These are phyloP conservation scores for Conops quadrifasciatus DNA, from an alignment of 2,888 invertebrate species.

Conservation along the genomic window DNA sequence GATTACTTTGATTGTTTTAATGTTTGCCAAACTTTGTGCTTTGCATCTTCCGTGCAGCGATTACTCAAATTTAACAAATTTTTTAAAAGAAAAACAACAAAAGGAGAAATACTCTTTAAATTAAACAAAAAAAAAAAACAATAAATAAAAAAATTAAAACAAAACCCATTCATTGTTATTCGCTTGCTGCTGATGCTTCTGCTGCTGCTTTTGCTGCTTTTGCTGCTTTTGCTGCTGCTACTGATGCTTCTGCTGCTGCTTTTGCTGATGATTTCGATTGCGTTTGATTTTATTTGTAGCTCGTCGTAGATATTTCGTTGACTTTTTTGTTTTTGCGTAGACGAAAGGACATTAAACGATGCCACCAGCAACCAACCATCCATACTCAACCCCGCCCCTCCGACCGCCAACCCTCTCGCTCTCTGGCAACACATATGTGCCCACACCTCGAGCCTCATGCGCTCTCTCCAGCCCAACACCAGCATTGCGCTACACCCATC, in stretches of 20 bases:
- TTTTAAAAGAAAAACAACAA: neutral
- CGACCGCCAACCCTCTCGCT: too few species aligned
- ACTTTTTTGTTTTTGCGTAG: constrained; percentile 36
- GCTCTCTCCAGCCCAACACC: neutral
- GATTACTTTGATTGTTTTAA: too few species aligned
- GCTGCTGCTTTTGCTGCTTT: constrained; percentile 7
- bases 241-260: too few species aligned
- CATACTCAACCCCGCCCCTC: neutral
- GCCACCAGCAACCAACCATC: neutral
- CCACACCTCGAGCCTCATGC: neutral
- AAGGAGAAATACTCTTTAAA: too few species aligned
- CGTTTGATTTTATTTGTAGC: constrained; percentile 27
- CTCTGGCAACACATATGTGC: neutral
- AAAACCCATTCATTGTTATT: neutral
- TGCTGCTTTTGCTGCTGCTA: constrained; percentile 10
- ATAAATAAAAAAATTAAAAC: neutral
- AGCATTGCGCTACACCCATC: neutral
- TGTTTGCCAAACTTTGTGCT: too few species aligned
- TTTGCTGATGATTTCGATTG: constrained; percentile 27
- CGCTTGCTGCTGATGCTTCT: too few species aligned
- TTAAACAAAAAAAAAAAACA: neutral
- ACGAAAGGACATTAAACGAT: constrained; percentile 21
- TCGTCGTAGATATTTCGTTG: constrained; percentile 21
- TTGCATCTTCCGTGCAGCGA: neutral
- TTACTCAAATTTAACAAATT: neutral